Evolutionary conservation across 2,888 invertebrate species (phyloP).

Genomic region (Aelia acuminata): DNA sequence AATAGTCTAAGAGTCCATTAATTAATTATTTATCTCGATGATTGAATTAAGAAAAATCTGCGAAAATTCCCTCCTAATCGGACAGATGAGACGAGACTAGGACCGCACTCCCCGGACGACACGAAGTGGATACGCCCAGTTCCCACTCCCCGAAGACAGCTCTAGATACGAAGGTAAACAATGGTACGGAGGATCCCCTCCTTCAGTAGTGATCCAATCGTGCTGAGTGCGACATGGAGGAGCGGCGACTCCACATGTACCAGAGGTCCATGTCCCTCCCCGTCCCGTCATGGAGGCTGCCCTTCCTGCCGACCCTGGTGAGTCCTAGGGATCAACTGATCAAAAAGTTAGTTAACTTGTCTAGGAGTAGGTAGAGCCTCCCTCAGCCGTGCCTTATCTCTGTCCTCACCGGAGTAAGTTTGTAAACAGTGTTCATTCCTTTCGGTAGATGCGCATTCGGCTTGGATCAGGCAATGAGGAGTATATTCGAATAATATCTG

Average conservation of each 20-base stretch:
- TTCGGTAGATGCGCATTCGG: background rate
- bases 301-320: conserved; percentile 25
- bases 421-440: background rate
- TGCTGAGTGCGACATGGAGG: conserved; percentile 26
- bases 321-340: background rate
- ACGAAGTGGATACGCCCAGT: background rate
- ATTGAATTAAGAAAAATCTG: no score
- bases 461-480: background rate
- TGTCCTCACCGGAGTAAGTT: background rate
- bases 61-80: no score
- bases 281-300: background rate
- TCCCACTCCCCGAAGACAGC: background rate
- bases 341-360: no score
- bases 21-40: no score
- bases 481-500: background rate
- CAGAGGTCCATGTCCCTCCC: conserved; percentile 53
- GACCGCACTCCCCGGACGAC: background rate
- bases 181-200: background rate
- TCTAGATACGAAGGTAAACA: conserved; percentile 25
- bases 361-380: background rate
- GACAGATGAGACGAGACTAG: no score
- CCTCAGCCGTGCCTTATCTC: background rate
- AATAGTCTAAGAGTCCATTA: no score
- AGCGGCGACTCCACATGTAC: conserved; percentile 3
- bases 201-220: conserved; percentile 1